Evolutionary conservation across 2,888 invertebrate genomes (phyloP), one percentile per base, ranked within the genome.

Genomic region (Lithosia quadra): DNA sequence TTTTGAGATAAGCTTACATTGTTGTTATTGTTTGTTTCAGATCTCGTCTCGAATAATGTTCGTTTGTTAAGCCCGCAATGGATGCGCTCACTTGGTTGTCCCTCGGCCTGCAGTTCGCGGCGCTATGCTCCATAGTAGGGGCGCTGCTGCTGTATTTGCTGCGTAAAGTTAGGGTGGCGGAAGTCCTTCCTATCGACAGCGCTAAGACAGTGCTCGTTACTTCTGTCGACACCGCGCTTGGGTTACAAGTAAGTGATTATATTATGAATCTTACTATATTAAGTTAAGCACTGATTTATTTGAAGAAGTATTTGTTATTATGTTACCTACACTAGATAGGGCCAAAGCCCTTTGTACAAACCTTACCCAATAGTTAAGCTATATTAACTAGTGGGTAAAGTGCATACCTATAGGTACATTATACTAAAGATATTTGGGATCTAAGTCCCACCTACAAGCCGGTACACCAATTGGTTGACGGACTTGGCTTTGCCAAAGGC

Each of bases 91-190:
- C 97, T 84, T 97, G 97, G 92, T 92, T 97, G 86, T 96, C 97
- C 49, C 94, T 98, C 89, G 97, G 97, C 82, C 96, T 98, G 86
- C 98, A 98, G 91, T 95, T 98, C 83, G 96, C 97, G 74, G 98
- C 98, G 34, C 95, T 98, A 63, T 97, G 97, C 92, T 97, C 97
- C 72, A 97, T 98, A 82, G 98, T 97, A 58, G 97, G 97, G n/a
- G 98, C 97, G 39, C 95, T 98, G 80, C 94, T 98, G 76, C 94
- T 97, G 80, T 98, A 98, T 87, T 92, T 98, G 78, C 94, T 98
- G 80, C 96, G 97, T 88, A 97, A 97, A 91, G 97, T 97, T 72
- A 96, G 96, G 79, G 95, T 95, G 62, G 94, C 95, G 0, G 95
- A 95, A 78, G 93, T 95, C 63, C 87, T 92, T 72, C 95, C 95